phyloP scores from a whole-genome alignment of 2,113 vertebrate species.

The Casuarius casuarius region DNA sequence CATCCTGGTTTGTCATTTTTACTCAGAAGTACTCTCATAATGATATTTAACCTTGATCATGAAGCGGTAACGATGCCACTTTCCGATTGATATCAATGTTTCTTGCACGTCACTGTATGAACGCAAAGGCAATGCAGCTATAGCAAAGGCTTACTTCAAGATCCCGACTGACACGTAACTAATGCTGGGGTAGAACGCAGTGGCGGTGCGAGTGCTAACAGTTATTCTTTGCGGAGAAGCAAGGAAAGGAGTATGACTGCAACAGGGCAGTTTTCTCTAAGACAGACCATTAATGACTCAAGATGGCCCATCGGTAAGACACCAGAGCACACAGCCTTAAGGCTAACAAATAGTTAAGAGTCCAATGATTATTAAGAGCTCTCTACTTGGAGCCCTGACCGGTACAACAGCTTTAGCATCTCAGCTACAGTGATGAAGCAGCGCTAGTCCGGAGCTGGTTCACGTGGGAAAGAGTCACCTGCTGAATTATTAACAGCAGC shows the following conservation, averaged over 20 bases:
- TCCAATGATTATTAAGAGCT: background rate
- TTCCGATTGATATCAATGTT: too few species aligned
- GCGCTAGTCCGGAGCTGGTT: background rate
- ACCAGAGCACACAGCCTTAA: background rate
- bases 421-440: background rate
- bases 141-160: background rate
- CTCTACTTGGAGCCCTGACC: background rate
- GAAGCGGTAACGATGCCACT: rapidly evolving
- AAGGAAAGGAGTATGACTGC: background rate
- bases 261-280: background rate
- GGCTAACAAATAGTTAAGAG: background rate
- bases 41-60: rapidly evolving
- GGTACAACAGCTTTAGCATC: background rate
- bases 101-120: background rate
- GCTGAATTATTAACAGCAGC: background rate
- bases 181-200: too few species aligned
- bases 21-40: background rate
- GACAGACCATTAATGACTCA: background rate
- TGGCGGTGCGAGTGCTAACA: background rate
- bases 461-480: background rate
- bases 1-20: background rate
- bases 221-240: background rate
- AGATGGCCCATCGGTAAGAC: background rate
- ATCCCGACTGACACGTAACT: background rate
- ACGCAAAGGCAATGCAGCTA: background rate